Evolutionary conservation across 2,113 vertebrate species (phyloP), one percentile per base, ranked within the genome.

Genomic region (Tichodroma muraria): DNA sequence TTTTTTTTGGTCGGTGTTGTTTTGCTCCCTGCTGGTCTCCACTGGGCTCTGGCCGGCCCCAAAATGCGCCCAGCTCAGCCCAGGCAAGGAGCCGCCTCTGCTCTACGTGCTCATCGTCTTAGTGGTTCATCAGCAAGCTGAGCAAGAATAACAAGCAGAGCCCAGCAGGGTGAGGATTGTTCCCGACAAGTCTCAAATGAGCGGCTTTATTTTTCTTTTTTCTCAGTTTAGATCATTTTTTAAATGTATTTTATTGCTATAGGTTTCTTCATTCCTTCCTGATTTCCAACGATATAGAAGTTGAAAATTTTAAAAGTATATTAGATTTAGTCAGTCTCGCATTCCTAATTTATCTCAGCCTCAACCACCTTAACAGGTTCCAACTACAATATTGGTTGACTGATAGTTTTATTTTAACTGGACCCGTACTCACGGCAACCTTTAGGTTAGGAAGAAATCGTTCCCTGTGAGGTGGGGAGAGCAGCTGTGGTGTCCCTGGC

Each of bases 11-110:
- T n/a, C n/a, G n/a, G n/a, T n/a, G n/a, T n/a, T n/a, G n/a, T n/a
- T n/a, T n/a, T n/a, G 94, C 75, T 56, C 92, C 54, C 90, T 63
- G 92, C 93, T 11, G 83, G 93, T n/a, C 81, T 83, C 83, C 15
- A 0, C 68, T 1, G 44, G 11, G 31, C 18, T 17, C 53, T n/a
- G 65, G 66, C 18, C 19, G 44, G 44, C 44, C 44, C 31, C 63
- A 8, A 12, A 33, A 4, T 1, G 27, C 15, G 73, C 4, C 56
- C 80, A 12, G 76, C 17, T 4, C 35, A 13, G 9, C 40, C 28
- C 56, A 4, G 38, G 3, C 3, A 15, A 33, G 6, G 59, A 28
- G 31, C 20, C 52, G 38, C 33, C 60, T 1, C 69, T n/a, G 0
- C 4, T 44, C 50, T 10, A 1, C 1, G 11, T 3, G 25, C 54